Conservation (phyloP, 2,797 vertebrate genomes). For the Pangasius larnaudii region DNA sequence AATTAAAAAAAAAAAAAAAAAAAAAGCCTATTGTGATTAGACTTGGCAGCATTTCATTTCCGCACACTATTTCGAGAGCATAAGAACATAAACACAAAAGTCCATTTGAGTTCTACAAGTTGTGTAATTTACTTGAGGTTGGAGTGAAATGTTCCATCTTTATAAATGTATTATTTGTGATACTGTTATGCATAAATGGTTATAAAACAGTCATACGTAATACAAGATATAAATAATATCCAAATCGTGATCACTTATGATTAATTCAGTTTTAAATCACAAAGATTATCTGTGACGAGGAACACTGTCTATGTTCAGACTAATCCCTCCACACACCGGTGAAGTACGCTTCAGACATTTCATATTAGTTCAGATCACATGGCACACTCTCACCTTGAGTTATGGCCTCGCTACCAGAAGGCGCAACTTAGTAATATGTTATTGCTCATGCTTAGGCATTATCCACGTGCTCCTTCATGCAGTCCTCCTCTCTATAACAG, state of each 20-base stretch:
- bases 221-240: not conserved
- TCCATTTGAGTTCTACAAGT: not conserved
- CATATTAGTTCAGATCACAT: not conserved
- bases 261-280: not conserved
- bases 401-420: slow-evolving; percentile 4
- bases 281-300: not conserved
- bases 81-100: not conserved
- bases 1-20: no score
- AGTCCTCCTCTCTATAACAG: not conserved
- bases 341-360: not conserved
- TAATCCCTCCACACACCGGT: not conserved
- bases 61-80: not conserved
- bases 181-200: not conserved
- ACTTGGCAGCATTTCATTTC: not conserved
- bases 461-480: slow-evolving; percentile 6
- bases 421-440: slow-evolving; percentile 18
- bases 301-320: not conserved
- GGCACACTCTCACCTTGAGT: not conserved
- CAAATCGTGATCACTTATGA: not conserved
- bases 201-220: not conserved
- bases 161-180: not conserved
- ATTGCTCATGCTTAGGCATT: not conserved
- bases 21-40: not conserved
- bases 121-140: not conserved
- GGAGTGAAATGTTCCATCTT: not conserved